Conservation (phyloP, 2,113 vertebrate species). For the Psittacus erithacus region DNA sequence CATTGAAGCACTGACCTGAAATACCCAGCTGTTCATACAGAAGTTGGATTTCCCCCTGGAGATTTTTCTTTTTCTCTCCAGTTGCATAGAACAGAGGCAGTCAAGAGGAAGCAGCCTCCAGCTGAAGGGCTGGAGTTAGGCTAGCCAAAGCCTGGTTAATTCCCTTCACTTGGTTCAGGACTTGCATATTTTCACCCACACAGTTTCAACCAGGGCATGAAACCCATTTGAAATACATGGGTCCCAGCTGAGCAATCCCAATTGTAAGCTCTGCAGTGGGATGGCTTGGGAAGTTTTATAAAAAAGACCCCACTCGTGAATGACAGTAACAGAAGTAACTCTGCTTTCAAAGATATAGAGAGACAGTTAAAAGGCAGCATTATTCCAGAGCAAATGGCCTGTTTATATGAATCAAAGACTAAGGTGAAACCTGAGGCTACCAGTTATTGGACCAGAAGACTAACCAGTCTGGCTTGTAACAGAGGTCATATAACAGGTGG, state of each 20-base stretch:
- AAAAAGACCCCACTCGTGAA: rapidly evolving
- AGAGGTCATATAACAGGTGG: neutral
- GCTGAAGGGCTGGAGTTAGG: neutral
- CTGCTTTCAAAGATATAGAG: neutral
- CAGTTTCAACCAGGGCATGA: neutral
- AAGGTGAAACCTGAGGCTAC: neutral
- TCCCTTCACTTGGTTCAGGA: neutral
- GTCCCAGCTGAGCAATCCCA: neutral
- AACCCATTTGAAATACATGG: neutral
- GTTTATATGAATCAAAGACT: neutral
- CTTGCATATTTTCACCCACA: neutral
- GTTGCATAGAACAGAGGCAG: neutral
- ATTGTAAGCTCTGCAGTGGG: neutral
- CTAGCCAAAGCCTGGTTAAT: neutral
- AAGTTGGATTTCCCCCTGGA: neutral
- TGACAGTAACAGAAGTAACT: neutral
- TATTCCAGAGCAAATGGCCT: neutral
- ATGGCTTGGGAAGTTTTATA: neutral
- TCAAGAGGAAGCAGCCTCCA: neutral
- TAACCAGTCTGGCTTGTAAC: neutral
- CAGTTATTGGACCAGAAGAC: neutral
- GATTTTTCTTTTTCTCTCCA: neutral
- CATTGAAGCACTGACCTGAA: neutral
- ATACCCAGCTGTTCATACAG: neutral
- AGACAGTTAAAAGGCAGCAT: neutral